Base-by-base conservation (phyloP, 2,797 vertebrate genomes). In the Sparidentex hasta region DNA sequence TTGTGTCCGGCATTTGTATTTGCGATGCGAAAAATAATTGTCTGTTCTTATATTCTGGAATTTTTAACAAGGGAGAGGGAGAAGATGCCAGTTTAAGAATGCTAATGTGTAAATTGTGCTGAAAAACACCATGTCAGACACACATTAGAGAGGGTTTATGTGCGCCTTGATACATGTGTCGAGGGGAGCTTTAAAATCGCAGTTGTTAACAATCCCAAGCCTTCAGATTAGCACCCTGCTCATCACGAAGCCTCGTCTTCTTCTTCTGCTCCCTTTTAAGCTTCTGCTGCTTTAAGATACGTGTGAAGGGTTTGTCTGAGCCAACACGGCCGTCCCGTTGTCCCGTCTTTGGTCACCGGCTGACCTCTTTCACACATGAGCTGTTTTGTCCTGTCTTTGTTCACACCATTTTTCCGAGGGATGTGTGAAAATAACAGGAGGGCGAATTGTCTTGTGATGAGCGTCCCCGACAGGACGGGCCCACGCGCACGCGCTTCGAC, bases 351-450 rank as follows among this genome's bases (percentile, higher is more conserved):
- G 57, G 18, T 77, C 65, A 11, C 66, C 63, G 47, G 58, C 51
- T 54, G 56, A 69, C 70, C 38, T 47, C 27, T 65, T 25, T 76
- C 41, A 18, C 44, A 50, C 44, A 66, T 12, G 7, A 47, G 18
- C 63, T 78, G 66, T 61, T 58, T 21, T 27, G 56, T 74, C 47
- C 44, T 52, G 25, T 71, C 38, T 55, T 65, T 63, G 50, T 81
- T 79, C 68, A 67, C 76, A 68, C 66, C 68, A 23, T 27, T 74
- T 67, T 81, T 67, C 48, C 43, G 50, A 51, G 58, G 58, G 58
- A 71, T 20, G 81, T 84, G 80, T 87, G 73, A 80, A 85, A 78
- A 66, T 74, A 65, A 79, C 74, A 52, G 48, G 46, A 67, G 50
- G 43, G 14, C 17, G 12, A 51, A 51, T 12, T 46, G 21, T 73